A percentile compares a stretch with the other conserved stretches of the same genome.
Conservation (phyloP, 2,888 invertebrate species). For the Nematopogon swammerdamellus region DNA sequence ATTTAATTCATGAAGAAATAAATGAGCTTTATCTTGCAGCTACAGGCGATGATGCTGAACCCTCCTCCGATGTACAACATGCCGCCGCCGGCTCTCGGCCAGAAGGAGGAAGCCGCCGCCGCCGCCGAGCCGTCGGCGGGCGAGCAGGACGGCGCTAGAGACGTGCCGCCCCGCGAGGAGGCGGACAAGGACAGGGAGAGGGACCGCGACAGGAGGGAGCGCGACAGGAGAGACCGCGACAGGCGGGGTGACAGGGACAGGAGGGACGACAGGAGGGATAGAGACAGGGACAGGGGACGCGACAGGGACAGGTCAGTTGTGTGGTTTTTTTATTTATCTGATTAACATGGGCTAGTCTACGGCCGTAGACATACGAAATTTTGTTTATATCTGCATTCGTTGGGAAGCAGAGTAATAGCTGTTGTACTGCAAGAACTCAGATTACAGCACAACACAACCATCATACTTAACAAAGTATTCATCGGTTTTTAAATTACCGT, state of each 20-base stretch:
- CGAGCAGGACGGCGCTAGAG: conserved; percentile 9
- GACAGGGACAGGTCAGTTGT: conserved; percentile 10
- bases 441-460: too few species aligned
- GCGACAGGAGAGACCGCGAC: conserved; percentile 12
- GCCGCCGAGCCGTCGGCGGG: conserved; percentile 23
- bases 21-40: too few species aligned
- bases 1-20: too few species aligned
- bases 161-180: conserved; percentile 21
- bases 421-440: too few species aligned
- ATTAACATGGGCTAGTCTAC: too few species aligned
- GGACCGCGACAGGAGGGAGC: conserved; percentile 12
- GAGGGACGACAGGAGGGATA: conserved; percentile 12
- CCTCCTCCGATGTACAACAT: conserved; percentile 49
- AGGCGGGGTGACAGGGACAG: background rate
- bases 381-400: too few species aligned
- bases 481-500: too few species aligned
- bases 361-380: too few species aligned
- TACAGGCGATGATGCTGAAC: conserved; percentile 52
- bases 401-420: too few species aligned
- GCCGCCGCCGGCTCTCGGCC: conserved; percentile 34
- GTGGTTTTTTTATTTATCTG: too few species aligned
- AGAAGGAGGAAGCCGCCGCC: conserved; percentile 15
- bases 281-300: conserved; percentile 20
- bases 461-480: too few species aligned
- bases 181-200: conserved; percentile 23